Evolutionary conservation across 92 coral and sea anemone genomes (phyloP).

Genomic region (Diadumene lineata): DNA sequence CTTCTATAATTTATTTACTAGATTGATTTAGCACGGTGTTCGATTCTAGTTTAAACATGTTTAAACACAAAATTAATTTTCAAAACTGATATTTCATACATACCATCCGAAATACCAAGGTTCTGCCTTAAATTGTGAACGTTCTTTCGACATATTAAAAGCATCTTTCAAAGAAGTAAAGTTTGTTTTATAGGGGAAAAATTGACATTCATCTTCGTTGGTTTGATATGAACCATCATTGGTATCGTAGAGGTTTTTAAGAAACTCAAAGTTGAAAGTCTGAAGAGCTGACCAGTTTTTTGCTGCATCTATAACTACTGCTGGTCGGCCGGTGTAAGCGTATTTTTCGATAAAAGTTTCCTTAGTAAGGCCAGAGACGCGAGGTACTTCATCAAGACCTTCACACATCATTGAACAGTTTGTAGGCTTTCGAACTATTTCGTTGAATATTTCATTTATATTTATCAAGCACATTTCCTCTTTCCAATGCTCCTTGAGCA

Average conservation of each 20-base stretch:
- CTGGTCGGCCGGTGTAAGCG: conserved; percentile 93
- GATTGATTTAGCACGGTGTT: too few species aligned
- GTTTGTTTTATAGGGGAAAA: conserved; percentile 95
- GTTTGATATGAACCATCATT: conserved; percentile 76
- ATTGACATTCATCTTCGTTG: conserved; percentile 94
- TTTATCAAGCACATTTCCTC: conserved; percentile 68
- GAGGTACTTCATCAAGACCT: conserved; percentile 77
- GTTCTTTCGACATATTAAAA: conserved; percentile 82
- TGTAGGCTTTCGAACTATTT: conserved; percentile 69
- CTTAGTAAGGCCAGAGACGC: conserved; percentile 71
- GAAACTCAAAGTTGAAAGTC: conserved; percentile 71
- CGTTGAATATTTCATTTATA: conserved; percentile 72
- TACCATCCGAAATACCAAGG: conserved; percentile 99
- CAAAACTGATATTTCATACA: conserved; percentile 27
- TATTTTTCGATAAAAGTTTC: conserved; percentile 69
- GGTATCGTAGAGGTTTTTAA: conserved; percentile 70
- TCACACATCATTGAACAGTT: conserved; percentile 87
- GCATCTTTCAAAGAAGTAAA: conserved; percentile 76
- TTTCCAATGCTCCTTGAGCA: conserved; percentile 27
- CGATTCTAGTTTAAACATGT: too few species aligned
- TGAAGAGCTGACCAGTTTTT: conserved; percentile 86
- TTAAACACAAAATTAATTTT: too few species aligned
- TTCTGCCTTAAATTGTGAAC: conserved; percentile 79
- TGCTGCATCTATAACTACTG: conserved; percentile 93
- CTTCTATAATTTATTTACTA: too few species aligned